phyloP scores from a whole-genome alignment of 1,140 invertebrate genomes.

The Vanessa tameamea region DNA sequence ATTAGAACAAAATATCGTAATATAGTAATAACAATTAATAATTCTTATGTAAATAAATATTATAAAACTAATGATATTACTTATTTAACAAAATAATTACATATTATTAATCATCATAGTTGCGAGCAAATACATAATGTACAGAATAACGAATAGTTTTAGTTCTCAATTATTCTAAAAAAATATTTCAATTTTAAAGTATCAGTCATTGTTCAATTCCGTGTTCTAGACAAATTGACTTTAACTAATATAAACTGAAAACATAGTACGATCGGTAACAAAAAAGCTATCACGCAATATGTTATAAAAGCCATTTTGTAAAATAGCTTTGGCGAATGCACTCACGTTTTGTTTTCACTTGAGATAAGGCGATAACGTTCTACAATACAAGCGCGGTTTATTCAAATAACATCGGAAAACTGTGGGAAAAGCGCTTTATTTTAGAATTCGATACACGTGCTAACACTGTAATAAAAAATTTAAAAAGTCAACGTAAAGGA shows the following conservation, averaged over 20 bases:
- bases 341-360: conserved; percentile 33
- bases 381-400: conserved; percentile 26
- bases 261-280: conserved; percentile 3
- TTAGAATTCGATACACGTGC: conserved; percentile 4
- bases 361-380: conserved; percentile 35
- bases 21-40: too few species aligned
- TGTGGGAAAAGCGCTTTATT: conserved; percentile 14
- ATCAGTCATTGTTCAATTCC: too few species aligned
- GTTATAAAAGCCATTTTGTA: conserved; percentile 10
- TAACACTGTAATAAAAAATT: neutral
- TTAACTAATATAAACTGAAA: neutral
- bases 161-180: too few species aligned
- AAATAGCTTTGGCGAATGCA: conserved; percentile 28
- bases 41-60: too few species aligned
- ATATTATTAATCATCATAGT: too few species aligned
- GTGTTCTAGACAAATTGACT: too few species aligned
- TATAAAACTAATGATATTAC: too few species aligned
- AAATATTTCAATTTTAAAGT: too few species aligned
- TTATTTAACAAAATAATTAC: too few species aligned
- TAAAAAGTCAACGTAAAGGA: neutral
- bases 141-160: too few species aligned
- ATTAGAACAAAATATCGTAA: too few species aligned
- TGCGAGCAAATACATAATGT: too few species aligned
- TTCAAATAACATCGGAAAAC: conserved; percentile 17
- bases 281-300: conserved; percentile 5